Conservation (phyloP, 2,888 invertebrate species). For the Tribolium freemani region DNA sequence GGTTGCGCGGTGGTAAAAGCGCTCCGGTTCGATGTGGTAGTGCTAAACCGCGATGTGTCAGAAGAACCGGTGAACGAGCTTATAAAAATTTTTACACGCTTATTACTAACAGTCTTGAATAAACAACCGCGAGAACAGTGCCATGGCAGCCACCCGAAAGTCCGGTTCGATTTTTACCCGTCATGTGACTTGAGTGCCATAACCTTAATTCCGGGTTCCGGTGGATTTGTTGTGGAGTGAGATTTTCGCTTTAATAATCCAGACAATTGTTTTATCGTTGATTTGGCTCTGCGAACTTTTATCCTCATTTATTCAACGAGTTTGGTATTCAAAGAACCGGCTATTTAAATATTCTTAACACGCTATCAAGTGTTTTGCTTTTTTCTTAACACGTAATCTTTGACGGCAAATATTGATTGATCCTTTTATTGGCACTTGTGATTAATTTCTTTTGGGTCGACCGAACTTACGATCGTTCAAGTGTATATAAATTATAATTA, state of each 20-base stretch:
- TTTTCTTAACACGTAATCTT: slow-evolving; percentile 1
- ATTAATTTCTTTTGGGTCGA: slow-evolving; percentile 31
- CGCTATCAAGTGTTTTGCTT: slow-evolving; percentile 6
- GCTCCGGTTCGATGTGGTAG: slow-evolving; percentile 48
- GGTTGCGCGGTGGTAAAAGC: slow-evolving; percentile 56
- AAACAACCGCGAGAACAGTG: slow-evolving; percentile 13
- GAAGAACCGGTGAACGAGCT: slow-evolving; percentile 39
- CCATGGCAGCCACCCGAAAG: neutral
- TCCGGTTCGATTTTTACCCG: slow-evolving; percentile 5
- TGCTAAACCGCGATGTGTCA: slow-evolving; percentile 46
- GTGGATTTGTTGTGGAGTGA: slow-evolving; percentile 27
- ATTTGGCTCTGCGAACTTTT: neutral
- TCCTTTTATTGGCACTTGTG: slow-evolving; percentile 32
- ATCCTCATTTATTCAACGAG: neutral
- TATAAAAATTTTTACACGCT: slow-evolving; percentile 21
- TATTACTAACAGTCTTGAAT: slow-evolving; percentile 19
- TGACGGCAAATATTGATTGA: slow-evolving; percentile 24
- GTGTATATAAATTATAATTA: slow-evolving; percentile 32
- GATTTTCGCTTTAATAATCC: slow-evolving; percentile 4
- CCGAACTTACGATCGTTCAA: neutral
- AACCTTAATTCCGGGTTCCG: slow-evolving; percentile 6
- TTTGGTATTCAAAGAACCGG: neutral
- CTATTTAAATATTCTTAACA: neutral
- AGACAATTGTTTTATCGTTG: neutral
- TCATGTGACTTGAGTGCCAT: slow-evolving; percentile 29